Base-by-base conservation (phyloP, 2,797 vertebrate species). In the Coracias cyanogaster region DNA sequence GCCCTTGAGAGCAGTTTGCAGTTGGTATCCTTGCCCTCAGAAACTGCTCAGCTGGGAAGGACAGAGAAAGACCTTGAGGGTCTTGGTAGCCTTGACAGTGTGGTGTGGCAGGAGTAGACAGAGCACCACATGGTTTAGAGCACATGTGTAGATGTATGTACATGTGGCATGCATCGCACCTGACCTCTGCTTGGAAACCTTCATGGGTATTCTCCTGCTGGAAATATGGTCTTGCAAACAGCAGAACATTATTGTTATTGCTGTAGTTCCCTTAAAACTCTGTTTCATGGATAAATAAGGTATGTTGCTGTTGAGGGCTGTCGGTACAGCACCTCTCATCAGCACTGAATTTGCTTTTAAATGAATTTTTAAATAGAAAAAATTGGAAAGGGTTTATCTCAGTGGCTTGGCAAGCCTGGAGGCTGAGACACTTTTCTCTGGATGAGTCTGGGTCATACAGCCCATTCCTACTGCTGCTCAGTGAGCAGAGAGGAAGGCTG, bases 1-100 rank as follows among this genome's bases (percentile, higher is more conserved):
- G 55, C 35, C 33, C 39, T 82, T 85, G 66, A 91, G 90, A 88
- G 69, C 13, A 83, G 74, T 86, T 95, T 96, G 60, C 69, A 86
- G 72, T 33, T 79, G 77, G 61, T 78, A 48, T 69, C 49, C 46
- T 90, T 4, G 7, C 37, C 67, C 41, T 82, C 26, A 49, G 48
- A 89, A 90, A 49, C 25, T 92, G 71, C 71, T 87, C 71, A 92
- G 49, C 28, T 0, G 2, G 21, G 64, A 22, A 84, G 37, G 46
- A 45, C 70, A 48, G 54, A 62, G 29, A 70, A 82, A 28, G 35
- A 58, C 3, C 3, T 64, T 70, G 58, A 72, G 45, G 60, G 55
- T 84, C 45, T 73, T 90, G 58, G 64, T 80, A 57, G 54, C 61
- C 33, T 73, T 81, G 71, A 14, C 1, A 49, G 33, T 55, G 92